Conservation (phyloP, 2,888 invertebrate species). For the Pandemis cinnamomeana region DNA sequence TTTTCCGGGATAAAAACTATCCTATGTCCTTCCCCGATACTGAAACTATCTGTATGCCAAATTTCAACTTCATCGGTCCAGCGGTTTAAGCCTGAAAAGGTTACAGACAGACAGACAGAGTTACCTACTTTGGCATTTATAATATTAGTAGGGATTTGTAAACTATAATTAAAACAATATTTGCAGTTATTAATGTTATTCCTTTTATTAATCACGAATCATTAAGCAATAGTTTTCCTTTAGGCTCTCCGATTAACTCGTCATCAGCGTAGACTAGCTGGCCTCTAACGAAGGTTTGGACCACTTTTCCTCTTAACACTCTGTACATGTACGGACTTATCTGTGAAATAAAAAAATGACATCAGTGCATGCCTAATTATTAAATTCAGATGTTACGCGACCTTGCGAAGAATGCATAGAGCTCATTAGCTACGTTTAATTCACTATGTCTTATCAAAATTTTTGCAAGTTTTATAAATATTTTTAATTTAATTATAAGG, state of each 20-base stretch:
- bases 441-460: too few species aligned
- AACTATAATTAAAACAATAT: background rate
- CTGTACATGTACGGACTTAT: slow-evolving; percentile 86
- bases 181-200: background rate
- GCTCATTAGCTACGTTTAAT: too few species aligned
- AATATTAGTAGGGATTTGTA: too few species aligned
- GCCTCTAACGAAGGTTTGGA: slow-evolving; percentile 86
- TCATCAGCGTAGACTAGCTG: slow-evolving; percentile 82
- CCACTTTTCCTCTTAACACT: slow-evolving; percentile 83
- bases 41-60: too few species aligned
- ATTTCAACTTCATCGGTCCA: too few species aligned
- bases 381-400: background rate
- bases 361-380: background rate
- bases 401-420: background rate
- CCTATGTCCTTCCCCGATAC: too few species aligned
- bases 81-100: too few species aligned
- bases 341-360: slow-evolving; percentile 63
- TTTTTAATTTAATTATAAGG: too few species aligned
- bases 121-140: too few species aligned
- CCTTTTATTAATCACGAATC: slow-evolving; percentile 38
- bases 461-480: too few species aligned
- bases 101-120: too few species aligned
- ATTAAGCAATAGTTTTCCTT: slow-evolving; percentile 73
- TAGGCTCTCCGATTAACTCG: slow-evolving; percentile 61
- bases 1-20: too few species aligned